Conservation (phyloP, 2,113 vertebrate species). For the Sciurus niger region DNA sequence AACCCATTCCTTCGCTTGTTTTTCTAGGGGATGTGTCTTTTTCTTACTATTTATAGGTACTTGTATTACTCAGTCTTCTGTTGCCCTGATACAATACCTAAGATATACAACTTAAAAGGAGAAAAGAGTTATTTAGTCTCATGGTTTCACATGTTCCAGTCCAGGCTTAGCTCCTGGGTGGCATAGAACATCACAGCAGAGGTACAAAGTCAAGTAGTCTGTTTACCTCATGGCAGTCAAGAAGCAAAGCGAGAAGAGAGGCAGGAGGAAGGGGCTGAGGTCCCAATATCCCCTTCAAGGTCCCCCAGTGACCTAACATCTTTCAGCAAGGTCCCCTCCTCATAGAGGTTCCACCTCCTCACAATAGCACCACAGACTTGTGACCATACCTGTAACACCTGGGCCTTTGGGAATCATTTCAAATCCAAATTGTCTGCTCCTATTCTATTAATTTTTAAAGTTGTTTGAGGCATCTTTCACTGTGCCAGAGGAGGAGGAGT, state of each 20-base stretch:
- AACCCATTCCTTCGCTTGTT: not conserved
- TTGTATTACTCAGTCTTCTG: not conserved
- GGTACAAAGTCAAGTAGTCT: not conserved
- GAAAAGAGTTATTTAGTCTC: not conserved
- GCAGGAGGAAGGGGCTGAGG: not conserved
- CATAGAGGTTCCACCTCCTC: not conserved
- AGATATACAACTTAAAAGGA: not conserved
- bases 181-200: not conserved
- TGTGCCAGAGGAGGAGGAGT: not conserved
- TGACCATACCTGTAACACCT: not conserved
- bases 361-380: not conserved
- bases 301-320: not conserved
- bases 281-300: not conserved
- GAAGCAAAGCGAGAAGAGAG: not conserved
- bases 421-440: slow-evolving; percentile 33
- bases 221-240: not conserved
- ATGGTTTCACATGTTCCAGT: not conserved
- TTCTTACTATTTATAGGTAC: slow-evolving; percentile 22
- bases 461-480: not conserved
- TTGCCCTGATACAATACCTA: not conserved
- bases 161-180: not conserved
- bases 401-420: not conserved
- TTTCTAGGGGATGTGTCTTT: not conserved
- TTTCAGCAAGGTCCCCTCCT: not conserved
- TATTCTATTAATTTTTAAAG: slow-evolving; percentile 15